phyloP scores from a whole-genome alignment of 2,888 invertebrate species.

The Nycteola revayana region DNA sequence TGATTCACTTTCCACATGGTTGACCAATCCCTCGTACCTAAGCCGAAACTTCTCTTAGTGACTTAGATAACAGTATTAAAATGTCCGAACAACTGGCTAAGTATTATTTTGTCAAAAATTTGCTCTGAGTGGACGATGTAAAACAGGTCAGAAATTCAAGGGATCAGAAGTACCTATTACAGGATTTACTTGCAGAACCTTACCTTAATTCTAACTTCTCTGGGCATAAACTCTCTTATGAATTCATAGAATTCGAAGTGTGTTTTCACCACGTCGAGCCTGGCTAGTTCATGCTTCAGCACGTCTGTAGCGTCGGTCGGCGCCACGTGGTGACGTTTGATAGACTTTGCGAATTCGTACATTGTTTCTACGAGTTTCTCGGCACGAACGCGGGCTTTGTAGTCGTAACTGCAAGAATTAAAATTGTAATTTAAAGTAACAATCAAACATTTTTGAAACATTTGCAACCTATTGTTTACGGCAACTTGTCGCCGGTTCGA shows the following conservation, averaged over 20 bases:
- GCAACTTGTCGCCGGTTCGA: too few species aligned
- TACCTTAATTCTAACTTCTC: slow-evolving; percentile 66
- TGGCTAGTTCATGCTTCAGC: slow-evolving; percentile 62
- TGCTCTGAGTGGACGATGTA: neutral
- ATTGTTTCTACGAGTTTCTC: slow-evolving; percentile 60
- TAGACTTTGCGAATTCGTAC: slow-evolving; percentile 50
- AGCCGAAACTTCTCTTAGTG: too few species aligned
- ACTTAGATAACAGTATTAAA: too few species aligned
- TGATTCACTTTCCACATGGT: too few species aligned
- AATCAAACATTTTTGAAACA: too few species aligned
- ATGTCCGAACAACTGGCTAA: neutral
- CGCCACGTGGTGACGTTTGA: slow-evolving; percentile 40
- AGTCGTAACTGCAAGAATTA: slow-evolving; percentile 54
- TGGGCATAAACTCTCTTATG: slow-evolving; percentile 64
- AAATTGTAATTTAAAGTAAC: too few species aligned
- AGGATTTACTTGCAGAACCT: too few species aligned
- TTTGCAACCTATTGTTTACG: too few species aligned
- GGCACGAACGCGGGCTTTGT: slow-evolving; percentile 63
- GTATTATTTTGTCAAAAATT: neutral
- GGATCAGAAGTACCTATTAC: too few species aligned
- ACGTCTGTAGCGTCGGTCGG: slow-evolving; percentile 37
- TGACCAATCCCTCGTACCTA: too few species aligned
- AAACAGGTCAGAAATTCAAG: too few species aligned
- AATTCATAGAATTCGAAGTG: slow-evolving; percentile 70
- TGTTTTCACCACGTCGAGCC: slow-evolving; percentile 53